Evolutionary conservation across 2,797 vertebrate species (phyloP).

Genomic region (Hybognathus amarus): DNA sequence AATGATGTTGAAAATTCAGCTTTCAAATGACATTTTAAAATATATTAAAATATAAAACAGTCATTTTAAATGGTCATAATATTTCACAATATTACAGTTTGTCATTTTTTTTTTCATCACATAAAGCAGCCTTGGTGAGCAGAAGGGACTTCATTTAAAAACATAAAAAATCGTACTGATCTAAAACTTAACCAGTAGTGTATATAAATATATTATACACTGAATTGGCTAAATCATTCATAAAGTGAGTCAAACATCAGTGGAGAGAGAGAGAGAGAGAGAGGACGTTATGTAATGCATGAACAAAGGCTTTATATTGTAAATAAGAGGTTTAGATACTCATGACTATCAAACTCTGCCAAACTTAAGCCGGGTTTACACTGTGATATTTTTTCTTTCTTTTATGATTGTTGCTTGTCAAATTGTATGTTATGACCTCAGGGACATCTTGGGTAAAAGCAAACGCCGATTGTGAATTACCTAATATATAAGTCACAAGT

Average conservation of each 20-base stretch:
- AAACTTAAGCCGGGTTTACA: background rate
- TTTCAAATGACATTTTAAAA: too few relatives aligned
- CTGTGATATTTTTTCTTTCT: background rate
- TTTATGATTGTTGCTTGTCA: background rate
- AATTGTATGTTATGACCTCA: background rate
- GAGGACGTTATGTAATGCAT: background rate
- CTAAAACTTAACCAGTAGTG: too few relatives aligned
- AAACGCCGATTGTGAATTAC: background rate
- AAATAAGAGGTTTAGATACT: constrained; percentile 30
- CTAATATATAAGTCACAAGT: background rate
- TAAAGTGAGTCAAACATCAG: background rate
- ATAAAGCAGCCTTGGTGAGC: too few relatives aligned
- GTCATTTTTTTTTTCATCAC: too few relatives aligned
- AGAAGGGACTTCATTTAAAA: too few relatives aligned
- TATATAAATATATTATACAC: too few relatives aligned
- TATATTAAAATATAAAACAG: too few relatives aligned
- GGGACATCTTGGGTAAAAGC: background rate
- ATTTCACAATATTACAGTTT: too few relatives aligned
- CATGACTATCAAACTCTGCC: constrained; percentile 23
- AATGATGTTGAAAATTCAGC: too few relatives aligned
- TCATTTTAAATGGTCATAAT: too few relatives aligned
- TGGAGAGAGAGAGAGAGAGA: background rate
- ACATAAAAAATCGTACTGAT: too few relatives aligned
- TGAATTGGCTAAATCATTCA: too few relatives aligned
- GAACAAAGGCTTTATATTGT: constrained; percentile 19